Percentiles rank a stretch among this genome's conserved stretches.
Evolutionary conservation across 2,888 invertebrate species (phyloP).

Genomic region (Scaptomyza tumidula): DNA sequence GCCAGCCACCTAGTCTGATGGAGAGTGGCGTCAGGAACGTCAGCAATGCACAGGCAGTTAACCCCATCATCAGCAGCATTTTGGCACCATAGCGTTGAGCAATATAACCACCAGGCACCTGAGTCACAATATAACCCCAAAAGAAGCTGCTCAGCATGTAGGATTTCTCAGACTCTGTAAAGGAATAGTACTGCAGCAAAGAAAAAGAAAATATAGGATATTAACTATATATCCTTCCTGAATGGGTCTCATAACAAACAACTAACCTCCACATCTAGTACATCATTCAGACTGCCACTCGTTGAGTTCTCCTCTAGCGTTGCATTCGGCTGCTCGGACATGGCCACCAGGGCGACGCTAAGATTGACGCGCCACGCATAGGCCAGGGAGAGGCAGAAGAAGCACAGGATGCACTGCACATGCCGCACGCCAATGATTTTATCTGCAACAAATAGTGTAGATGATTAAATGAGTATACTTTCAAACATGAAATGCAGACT

Average conservation of each 20-base stretch:
- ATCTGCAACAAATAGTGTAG: conserved; percentile 66
- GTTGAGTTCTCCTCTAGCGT: conserved; percentile 16
- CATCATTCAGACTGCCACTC: neutral
- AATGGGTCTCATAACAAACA: neutral
- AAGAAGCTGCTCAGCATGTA: conserved; percentile 88
- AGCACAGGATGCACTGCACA: conserved; percentile 87
- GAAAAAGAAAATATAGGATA: neutral
- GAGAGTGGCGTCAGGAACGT: conserved; percentile 89
- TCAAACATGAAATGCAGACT: too few species aligned
- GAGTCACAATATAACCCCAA: conserved; percentile 88
- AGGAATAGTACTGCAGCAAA: conserved; percentile 86
- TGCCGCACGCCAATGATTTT: conserved; percentile 87
- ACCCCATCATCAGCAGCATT: conserved; percentile 86
- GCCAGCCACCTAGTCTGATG: conserved; percentile 88
- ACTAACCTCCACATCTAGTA: conserved; percentile 20
- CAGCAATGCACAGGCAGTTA: conserved; percentile 87
- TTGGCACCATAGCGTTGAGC: conserved; percentile 90
- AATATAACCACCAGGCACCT: conserved; percentile 89
- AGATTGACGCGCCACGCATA: conserved; percentile 89
- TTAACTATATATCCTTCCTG: neutral
- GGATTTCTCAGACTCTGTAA: conserved; percentile 86
- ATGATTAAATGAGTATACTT: neutral
- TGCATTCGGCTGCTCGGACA: conserved; percentile 86
- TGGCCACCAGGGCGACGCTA: conserved; percentile 90
- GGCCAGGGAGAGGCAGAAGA: conserved; percentile 87